phyloP scores from a whole-genome alignment of 1,140 invertebrate genomes.

The Cotesia glomerata region DNA sequence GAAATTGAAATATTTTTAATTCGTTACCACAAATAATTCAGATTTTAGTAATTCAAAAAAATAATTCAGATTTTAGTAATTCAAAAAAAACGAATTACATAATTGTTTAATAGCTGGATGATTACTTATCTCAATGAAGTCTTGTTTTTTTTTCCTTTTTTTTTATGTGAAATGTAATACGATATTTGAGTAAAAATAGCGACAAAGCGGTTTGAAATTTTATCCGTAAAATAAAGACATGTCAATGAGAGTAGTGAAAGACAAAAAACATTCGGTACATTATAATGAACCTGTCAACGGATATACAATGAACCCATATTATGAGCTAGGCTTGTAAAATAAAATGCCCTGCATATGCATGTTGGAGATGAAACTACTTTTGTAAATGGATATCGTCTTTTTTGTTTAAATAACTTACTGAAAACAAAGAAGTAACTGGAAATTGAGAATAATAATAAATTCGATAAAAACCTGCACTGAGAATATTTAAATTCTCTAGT shows the following conservation, averaged over 20 bases:
- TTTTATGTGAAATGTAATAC: neutral
- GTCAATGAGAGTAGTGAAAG: neutral
- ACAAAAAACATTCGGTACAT: neutral
- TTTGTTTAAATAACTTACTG: constrained; percentile 28
- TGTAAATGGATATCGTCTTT: constrained; percentile 16
- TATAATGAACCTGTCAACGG: neutral
- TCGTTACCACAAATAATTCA: no score
- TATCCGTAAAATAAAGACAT: neutral
- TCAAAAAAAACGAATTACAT: neutral
- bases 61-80: neutral
- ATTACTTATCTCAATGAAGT: no score
- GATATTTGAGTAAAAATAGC: neutral
- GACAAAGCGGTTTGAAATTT: neutral
- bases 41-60: neutral
- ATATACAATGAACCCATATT: constrained; percentile 23
- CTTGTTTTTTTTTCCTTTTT: neutral
- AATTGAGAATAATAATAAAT: constrained; percentile 15
- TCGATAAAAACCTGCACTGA: constrained; percentile 1
- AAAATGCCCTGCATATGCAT: neutral
- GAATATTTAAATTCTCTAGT: constrained; percentile 43
- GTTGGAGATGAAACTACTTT: neutral
- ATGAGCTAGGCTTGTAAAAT: neutral
- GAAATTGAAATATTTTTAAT: no score
- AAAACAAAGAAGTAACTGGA: constrained; percentile 28
- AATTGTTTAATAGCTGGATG: no score